phyloP scores from a whole-genome alignment of 2,113 vertebrate genomes.

The Python bivittatus region DNA sequence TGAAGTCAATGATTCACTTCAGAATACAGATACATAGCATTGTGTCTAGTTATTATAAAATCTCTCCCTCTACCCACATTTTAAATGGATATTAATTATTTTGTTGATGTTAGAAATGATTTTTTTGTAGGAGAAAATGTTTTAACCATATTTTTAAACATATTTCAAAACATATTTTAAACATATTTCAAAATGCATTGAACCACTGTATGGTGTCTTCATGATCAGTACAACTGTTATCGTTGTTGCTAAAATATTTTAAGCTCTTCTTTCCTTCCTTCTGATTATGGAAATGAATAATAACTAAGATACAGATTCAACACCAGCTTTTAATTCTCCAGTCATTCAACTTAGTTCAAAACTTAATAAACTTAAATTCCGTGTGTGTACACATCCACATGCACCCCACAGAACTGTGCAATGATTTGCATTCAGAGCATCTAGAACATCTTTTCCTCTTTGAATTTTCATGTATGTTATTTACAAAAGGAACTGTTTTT shows the following conservation, averaged over 20 bases:
- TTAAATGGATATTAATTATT: background rate
- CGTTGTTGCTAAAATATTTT: background rate
- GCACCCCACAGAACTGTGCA: background rate
- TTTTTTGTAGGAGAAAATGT: too few species aligned
- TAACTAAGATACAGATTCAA: background rate
- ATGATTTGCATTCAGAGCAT: background rate
- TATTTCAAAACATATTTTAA: background rate
- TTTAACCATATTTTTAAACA: background rate
- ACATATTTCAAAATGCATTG: background rate
- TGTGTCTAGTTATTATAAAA: too few species aligned
- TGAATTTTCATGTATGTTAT: background rate
- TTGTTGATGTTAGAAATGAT: too few species aligned
- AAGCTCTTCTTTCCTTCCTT: background rate
- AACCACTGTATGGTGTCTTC: background rate
- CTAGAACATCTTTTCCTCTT: background rate
- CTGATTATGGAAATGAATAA: background rate
- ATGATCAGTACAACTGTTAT: background rate
- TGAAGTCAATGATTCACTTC: background rate
- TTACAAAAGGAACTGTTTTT: background rate
- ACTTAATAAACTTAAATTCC: background rate
- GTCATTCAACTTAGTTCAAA: background rate
- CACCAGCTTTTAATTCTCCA: background rate
- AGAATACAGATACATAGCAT: too few species aligned
- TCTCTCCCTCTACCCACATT: background rate
- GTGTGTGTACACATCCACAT: background rate